Percentiles rank a stretch among this genome's conserved stretches.
These are phyloP conservation scores for Cyclina sinensis DNA, from an alignment of 1,140 invertebrate genomes.

Conservation along the genomic window DNA sequence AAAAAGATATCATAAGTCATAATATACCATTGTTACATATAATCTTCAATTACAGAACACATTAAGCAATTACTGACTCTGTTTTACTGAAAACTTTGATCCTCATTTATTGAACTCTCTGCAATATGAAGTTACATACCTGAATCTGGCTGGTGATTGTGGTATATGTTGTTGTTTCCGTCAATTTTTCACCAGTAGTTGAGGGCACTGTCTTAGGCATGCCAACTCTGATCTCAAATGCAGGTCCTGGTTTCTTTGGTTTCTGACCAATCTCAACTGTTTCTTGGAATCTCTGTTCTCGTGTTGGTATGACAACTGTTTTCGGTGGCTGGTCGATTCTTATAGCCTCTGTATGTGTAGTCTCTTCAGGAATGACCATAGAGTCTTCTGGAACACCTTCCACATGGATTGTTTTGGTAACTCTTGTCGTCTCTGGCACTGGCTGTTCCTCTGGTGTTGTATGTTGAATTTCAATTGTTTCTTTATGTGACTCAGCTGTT, in stretches of 20 bases:
- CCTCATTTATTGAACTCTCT: too few relatives aligned
- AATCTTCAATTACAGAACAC: too few relatives aligned
- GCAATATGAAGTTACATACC: background rate
- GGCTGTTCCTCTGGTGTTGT: constrained; percentile 30
- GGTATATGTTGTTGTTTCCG: constrained; percentile 79
- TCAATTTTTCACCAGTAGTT: constrained; percentile 75
- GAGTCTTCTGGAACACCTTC: constrained; percentile 61
- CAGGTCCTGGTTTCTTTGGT: constrained; percentile 16
- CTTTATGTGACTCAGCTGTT: constrained; percentile 80
- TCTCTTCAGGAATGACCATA: constrained; percentile 70
- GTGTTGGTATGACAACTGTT: constrained; percentile 48
- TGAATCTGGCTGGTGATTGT: constrained; percentile 73
- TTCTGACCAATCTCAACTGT: constrained; percentile 48
- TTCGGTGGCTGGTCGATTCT: constrained; percentile 63
- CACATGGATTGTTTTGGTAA: constrained; percentile 66
- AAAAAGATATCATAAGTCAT: too few relatives aligned
- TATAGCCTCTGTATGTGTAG: constrained; percentile 73
- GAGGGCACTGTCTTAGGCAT: constrained; percentile 65
- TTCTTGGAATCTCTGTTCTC: constrained; percentile 33
- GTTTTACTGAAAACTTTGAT: too few relatives aligned
- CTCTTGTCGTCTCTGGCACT: constrained; percentile 45
- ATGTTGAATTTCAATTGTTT: constrained; percentile 83
- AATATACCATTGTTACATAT: too few relatives aligned
- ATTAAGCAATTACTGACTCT: too few relatives aligned
- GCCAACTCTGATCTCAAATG: constrained; percentile 79